Conservation (phyloP, 2,888 invertebrate species). For the Nasonia oneida region DNA sequence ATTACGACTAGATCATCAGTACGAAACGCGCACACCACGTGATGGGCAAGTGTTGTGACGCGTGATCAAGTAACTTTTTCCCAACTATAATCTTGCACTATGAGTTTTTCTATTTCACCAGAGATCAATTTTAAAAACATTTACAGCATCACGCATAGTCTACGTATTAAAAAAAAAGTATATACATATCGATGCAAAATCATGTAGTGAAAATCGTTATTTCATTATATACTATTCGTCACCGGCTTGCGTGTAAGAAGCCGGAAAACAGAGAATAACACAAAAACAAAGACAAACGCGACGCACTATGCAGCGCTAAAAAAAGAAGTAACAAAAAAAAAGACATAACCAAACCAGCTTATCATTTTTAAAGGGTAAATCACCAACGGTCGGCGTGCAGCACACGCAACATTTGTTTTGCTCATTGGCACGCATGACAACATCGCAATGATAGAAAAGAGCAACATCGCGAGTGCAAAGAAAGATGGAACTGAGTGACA, state of each 20-base stretch:
- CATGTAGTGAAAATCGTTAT: too few species aligned
- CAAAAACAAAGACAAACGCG: neutral
- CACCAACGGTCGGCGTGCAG: slow-evolving; percentile 5
- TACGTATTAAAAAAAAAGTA: too few species aligned
- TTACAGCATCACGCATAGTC: neutral
- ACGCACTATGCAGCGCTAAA: neutral
- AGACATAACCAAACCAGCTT: neutral
- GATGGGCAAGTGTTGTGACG: slow-evolving; percentile 19
- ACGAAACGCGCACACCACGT: slow-evolving; percentile 1
- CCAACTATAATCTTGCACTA: neutral
- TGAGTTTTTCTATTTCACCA: neutral
- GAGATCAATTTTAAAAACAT: neutral
- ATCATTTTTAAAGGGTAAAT: slow-evolving; percentile 23
- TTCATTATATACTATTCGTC: neutral
- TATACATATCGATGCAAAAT: too few species aligned
- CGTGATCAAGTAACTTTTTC: slow-evolving; percentile 3
- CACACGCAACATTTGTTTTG: slow-evolving; percentile 2
- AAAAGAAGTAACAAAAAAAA: neutral
- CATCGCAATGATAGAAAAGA: neutral
- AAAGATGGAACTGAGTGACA: neutral
- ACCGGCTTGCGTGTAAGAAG: neutral
- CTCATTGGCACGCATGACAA: neutral
- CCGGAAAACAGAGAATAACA: slow-evolving; percentile 34
- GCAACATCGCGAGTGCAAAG: neutral
- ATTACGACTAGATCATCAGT: slow-evolving; percentile 23